Evolutionary conservation across 2,113 vertebrate genomes (phyloP), one percentile per base, ranked within the genome.

Genomic region (Felis catus): DNA sequence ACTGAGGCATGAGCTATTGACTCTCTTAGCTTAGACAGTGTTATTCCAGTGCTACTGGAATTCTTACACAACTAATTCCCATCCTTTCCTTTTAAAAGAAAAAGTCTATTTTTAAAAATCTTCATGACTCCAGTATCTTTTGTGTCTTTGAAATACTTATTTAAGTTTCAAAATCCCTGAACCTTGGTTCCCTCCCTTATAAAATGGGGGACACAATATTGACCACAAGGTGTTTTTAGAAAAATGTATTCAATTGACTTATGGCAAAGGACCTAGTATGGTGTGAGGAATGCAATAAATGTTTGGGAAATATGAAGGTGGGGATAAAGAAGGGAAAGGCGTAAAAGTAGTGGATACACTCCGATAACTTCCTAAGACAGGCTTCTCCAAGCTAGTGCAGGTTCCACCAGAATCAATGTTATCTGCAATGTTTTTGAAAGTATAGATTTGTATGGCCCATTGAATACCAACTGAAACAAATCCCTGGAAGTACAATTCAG

Each of bases 1-100:
- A 98, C 96, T 95, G 98, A 99, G 95, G 97, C 93, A 92, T 94
- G 90, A 97, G 66, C 68, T 98, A 96, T 98, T 96, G 86, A 96
- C 48, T 94, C 7, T 81, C 96, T 51, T 94, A 29, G 81, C 73
- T 97, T 95, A 97, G 84, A 97, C 18, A 0, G 2, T 55, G 23
- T n/a, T 90, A 71, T 58, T 84, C 39, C 21, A 70, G 21, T 39
- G n/a, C 12, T 93, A 41, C 33, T 55, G 21, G 14, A 82, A 91
- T 96, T 82, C 27, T 33, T 81, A 14, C 6, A 70, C 33, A 53
- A 65, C 1, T 71, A 88, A 39, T 71, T n/a, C 16, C 51, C 31
- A 65, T 88, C 15, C 2, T 95, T 90, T 36, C 51, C 23, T 61
- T 95, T 90, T 76, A 68, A 89, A 39, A 74, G 25, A 53, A 89